A percentile compares a stretch with the other conserved stretches of the same genome.
These are phyloP conservation scores for Polypterus bichir DNA, from an alignment of 2,113 vertebrate genomes.

Conservation along the genomic window DNA sequence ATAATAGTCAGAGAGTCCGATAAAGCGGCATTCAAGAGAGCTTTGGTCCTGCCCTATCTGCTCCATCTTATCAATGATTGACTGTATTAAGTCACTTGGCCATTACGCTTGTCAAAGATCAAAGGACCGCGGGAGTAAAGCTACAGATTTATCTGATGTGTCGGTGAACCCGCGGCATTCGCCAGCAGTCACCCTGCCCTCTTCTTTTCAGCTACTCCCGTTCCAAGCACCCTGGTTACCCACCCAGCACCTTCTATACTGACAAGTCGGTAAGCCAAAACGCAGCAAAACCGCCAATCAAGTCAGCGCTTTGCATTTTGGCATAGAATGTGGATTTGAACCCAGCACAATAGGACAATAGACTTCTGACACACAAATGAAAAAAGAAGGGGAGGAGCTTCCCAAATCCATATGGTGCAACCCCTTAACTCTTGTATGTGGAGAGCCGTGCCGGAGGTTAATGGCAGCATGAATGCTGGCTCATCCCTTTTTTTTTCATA, in stretches of 20 bases:
- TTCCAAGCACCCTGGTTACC: constrained; percentile 32
- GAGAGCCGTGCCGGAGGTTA: constrained; percentile 38
- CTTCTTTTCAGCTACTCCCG: constrained; percentile 15
- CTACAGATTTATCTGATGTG: background rate
- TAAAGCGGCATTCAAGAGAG: constrained; percentile 30
- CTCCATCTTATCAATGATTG: constrained; percentile 21
- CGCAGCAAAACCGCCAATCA: constrained; percentile 44
- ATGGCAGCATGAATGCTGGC: constrained; percentile 39
- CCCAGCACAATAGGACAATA: constrained; percentile 41
- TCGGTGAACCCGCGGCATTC: no score
- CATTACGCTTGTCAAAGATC: constrained; percentile 37
- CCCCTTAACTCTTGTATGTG: constrained; percentile 38
- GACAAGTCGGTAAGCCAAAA: constrained; percentile 32
- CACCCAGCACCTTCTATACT: constrained; percentile 21
- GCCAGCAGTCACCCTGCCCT: constrained; percentile 25
- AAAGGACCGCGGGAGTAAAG: constrained; percentile 4
- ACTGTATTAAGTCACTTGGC: constrained; percentile 13
- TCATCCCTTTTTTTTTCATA: constrained; percentile 30
- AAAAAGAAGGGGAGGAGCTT: no score
- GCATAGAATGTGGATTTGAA: constrained; percentile 42
- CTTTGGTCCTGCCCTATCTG: constrained; percentile 25
- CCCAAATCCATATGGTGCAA: constrained; percentile 36
- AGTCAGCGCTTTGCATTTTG: constrained; percentile 25
- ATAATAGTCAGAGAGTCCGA: constrained; percentile 38
- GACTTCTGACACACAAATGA: constrained; percentile 15